These are phyloP conservation scores for Menidia menidia DNA, from an alignment of 2,797 vertebrate species.

Conservation along the genomic window DNA sequence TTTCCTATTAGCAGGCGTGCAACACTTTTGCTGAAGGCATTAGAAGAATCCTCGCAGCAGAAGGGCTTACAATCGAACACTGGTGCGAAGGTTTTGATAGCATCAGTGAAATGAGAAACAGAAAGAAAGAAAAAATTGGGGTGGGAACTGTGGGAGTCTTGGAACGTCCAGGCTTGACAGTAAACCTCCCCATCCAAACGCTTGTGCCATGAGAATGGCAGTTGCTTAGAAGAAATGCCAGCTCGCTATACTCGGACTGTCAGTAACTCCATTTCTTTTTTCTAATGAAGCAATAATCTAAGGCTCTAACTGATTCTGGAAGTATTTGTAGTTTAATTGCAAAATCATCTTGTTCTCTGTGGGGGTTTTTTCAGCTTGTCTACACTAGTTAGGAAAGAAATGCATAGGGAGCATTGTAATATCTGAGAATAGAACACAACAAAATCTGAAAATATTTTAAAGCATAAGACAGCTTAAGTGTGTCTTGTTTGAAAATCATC, in stretches of 20 bases:
- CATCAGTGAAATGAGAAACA: not conserved
- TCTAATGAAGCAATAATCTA: not conserved
- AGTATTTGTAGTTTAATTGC: not conserved
- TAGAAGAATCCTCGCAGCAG: not conserved
- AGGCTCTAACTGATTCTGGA: too few relatives aligned
- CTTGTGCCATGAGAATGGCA: not conserved
- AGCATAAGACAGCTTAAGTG: constrained; percentile 11
- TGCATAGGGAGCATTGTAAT: not conserved
- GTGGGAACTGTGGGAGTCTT: too few relatives aligned
- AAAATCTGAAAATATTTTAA: not conserved
- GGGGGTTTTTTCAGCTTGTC: not conserved
- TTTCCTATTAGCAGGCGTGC: not conserved
- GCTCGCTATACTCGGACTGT: not conserved
- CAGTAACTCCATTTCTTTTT: not conserved
- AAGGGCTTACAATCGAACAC: too few relatives aligned
- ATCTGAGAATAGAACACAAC: not conserved
- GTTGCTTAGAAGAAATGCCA: not conserved
- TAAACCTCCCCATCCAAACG: not conserved
- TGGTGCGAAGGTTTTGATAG: not conserved
- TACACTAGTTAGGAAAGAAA: not conserved
- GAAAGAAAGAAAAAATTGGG: not conserved
- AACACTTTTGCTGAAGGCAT: not conserved
- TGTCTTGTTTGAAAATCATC: constrained; percentile 13
- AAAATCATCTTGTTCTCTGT: not conserved
- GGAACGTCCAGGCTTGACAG: not conserved